Evolutionary conservation across 2,888 invertebrate species (phyloP), one percentile per base, ranked within the genome.

Genomic region (Agrypnus murinus): DNA sequence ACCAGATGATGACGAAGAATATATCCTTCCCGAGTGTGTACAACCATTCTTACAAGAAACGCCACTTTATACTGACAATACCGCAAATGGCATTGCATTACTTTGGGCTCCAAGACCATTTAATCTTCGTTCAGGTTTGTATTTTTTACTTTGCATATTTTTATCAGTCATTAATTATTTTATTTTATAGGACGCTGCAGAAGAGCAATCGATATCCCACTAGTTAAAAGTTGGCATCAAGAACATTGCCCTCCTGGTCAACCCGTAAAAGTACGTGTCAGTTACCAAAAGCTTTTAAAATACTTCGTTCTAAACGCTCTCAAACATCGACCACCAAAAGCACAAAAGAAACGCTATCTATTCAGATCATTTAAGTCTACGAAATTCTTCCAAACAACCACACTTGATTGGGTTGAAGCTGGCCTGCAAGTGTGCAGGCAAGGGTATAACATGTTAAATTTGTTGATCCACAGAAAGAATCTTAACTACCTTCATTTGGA

Each of bases 301-400:
- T 99, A 99, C 84, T 99, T 95, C 83, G 99, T 99, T 0, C 88
- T 99, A 43, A 99, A 99, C 86, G 97, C 99, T 0, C 87, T 99
- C 65, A 99, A 99, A 84, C 99, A 99, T 85, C 90, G 98, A 73
- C 95, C 97, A 48, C 99, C 99, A 0, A 99, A 99, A 85, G 95
- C 99, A 8, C 99, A 99, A 85, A 99, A 99, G 87, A 98, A 99
- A 83, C 91, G 99, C 69, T 98, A 98, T 82, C 87, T 99, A 50
- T 99, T 99, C 91, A 92, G 99, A 32, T 99, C 99, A 0, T 99
- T 99, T 87, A 99, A 99, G 86, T 96, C 98, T 0, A 99, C 99
- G 0, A 99, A 99, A 86, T 99, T 99, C 88, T 99, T 99, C 90
- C 99, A 99, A 92, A 97, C 97, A 0, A 99, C 99, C 0, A 98